Evolutionary conservation across 2,888 invertebrate genomes (phyloP), one percentile per base, ranked within the genome.

Genomic region (Fragum sueziense): DNA sequence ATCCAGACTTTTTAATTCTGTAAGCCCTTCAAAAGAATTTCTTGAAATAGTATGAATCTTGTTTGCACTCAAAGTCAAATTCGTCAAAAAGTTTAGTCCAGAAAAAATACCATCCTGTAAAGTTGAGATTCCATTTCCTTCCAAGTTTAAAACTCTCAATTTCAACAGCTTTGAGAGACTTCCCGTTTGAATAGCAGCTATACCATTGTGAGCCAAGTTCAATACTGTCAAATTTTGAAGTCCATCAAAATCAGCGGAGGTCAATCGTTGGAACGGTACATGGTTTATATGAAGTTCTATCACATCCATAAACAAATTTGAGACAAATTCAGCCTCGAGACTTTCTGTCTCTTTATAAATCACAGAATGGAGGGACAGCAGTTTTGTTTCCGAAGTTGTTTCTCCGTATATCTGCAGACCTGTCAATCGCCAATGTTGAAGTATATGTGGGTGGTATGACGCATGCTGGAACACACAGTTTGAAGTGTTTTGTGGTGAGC

Each of bases 61-160:
- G 83, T 91, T 91, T 47, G 78, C 69, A 34, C 81, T 76, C 27
- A 91, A 69, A 70, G 86, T 80, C 17, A 91, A 70, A 31, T 47
- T 70, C 37, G 76, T 78, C 11, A 91, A 79, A 14, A 79, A 73
- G 2, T 69, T 54, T 31, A 87, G 76, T 14, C 72, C 71, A 7
- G 67, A 59, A 74, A 91, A 88, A 9, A 80, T 25, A 14, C 70
- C 70, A 14, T 84, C 70, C n/a, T 87, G 80, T 11, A 91, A 67
- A 7, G 14, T 25, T n/a, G 69, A 14, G 51, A 84, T 65, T 9
- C 59, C 31, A 65, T 84, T 84, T 25, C 73, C 70, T 41, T 54
- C 37, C 9, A 84, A 68, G 70, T 76, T 77, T 59, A 84, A 65
- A 4, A 65, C 47, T 47, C 51, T 47, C 59, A 84, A 51, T n/a